phyloP scores from a whole-genome alignment of 2,113 vertebrate genomes.

The Salvelinus alpinus region DNA sequence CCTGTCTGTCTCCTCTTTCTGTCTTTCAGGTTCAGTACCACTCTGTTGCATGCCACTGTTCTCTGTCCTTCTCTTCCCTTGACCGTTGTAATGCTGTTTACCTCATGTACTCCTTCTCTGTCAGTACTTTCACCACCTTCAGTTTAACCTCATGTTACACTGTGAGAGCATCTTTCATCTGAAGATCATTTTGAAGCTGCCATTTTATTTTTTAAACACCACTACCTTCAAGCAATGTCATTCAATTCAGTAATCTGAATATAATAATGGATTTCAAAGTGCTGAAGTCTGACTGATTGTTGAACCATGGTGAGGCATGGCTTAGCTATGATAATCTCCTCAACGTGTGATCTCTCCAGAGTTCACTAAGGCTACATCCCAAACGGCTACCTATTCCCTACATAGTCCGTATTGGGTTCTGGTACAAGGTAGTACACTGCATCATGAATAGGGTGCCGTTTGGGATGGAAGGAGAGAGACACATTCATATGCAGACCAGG shows the following conservation, averaged over 20 bases:
- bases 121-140: background rate
- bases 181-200: background rate
- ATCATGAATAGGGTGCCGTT: too few species aligned
- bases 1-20: conserved; percentile 1
- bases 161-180: background rate
- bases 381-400: too few species aligned
- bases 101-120: background rate
- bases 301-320: background rate
- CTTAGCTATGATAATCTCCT: background rate
- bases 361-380: too few species aligned
- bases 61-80: background rate
- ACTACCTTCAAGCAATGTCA: background rate
- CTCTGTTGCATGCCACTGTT: background rate
- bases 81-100: background rate
- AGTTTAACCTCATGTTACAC: background rate
- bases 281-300: background rate
- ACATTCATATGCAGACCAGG: too few species aligned
- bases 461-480: too few species aligned
- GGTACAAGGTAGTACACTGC: too few species aligned
- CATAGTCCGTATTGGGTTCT: too few species aligned
- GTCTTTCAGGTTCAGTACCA: background rate
- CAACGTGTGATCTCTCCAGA: too few species aligned
- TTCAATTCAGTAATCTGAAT: background rate
- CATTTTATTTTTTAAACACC: background rate
- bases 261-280: background rate